Conservation (phyloP, 2,113 vertebrate genomes). For the Sinocyclocheilus anophthalmus region DNA sequence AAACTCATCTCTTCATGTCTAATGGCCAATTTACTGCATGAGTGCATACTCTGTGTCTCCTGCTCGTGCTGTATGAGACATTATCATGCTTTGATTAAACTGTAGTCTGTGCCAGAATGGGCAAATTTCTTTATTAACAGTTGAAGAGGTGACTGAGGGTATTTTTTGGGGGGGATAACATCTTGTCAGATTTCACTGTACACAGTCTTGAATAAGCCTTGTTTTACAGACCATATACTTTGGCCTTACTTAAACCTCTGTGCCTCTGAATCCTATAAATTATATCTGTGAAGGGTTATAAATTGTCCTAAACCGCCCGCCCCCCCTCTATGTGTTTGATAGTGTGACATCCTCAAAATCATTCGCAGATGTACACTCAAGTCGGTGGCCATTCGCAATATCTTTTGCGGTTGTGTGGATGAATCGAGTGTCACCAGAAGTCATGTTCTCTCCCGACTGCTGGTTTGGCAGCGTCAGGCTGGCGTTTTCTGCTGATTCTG, state of each 20-base stretch:
- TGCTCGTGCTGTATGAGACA: constrained; percentile 46
- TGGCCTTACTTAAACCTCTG: constrained; percentile 30
- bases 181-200: constrained; percentile 30
- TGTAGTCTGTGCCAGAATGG: constrained; percentile 44
- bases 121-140: constrained; percentile 52
- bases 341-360: constrained; percentile 42
- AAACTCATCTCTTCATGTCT: constrained; percentile 54
- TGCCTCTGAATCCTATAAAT: constrained; percentile 31
- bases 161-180: not conserved
- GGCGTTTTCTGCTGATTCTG: constrained; percentile 54
- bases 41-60: constrained; percentile 48
- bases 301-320: not conserved
- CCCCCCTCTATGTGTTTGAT: constrained; percentile 13
- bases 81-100: constrained; percentile 53
- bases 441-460: constrained; percentile 43
- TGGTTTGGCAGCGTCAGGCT: constrained; percentile 38
- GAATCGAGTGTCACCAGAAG: constrained; percentile 42
- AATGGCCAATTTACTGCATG: constrained; percentile 61
- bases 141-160: constrained; percentile 37
- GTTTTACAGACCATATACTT: constrained; percentile 38
- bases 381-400: constrained; percentile 17
- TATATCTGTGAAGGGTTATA: constrained; percentile 39
- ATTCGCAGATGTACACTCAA: constrained; percentile 46
- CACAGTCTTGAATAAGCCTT: constrained; percentile 20
- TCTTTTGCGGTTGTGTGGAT: constrained; percentile 39